Evolutionary conservation across 2,888 invertebrate genomes (phyloP), one percentile per base, ranked within the genome.

Genomic region (Drosophila histrio): DNA sequence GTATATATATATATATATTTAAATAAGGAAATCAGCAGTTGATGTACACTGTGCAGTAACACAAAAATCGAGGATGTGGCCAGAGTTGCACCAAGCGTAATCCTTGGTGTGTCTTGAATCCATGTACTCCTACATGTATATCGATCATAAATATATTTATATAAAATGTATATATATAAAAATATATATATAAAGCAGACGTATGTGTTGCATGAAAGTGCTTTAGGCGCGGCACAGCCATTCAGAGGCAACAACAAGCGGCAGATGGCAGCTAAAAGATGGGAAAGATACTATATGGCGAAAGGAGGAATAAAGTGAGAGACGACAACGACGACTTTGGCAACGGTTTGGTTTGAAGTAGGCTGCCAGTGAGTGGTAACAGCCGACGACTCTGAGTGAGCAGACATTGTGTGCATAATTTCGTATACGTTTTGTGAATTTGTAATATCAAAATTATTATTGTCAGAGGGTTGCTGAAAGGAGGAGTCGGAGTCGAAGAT

Each of bases 391-490:
- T 17, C 39, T 58, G 63, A 77, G 69, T 67, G n/a, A n/a, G 70
- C 80, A 87, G 81, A 82, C 84, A 83, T 79, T 87, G 70, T 87
- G 70, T 77, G 86, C 80, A 87, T 88, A 87, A 87, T 85, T 88
- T 88, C 83, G 86, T 79, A 86, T 83, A 90, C 88, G 89, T 88
- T 89, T 87, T 88, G 84, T 89, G 89, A 90, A 89, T 89, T 89
- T 80, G 88, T 89, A 89, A 89, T 89, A 87, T 79, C 46, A 49
- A 80, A 85, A 80, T 87, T 77, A 84, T 79, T 81, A 77, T 86
- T 86, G 83, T 72, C 72, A 54, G 49, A 54, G 49, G 65, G 70
- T 39, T 65, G 43, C 39, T 39, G 24, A 30, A 53, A 46, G 62
- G 47, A 72, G 63, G 21, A 59, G 59, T 39, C 41, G 63, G 21